Evolutionary conservation across 2,113 vertebrate species (phyloP).

Genomic region (Semnornis frantzii): DNA sequence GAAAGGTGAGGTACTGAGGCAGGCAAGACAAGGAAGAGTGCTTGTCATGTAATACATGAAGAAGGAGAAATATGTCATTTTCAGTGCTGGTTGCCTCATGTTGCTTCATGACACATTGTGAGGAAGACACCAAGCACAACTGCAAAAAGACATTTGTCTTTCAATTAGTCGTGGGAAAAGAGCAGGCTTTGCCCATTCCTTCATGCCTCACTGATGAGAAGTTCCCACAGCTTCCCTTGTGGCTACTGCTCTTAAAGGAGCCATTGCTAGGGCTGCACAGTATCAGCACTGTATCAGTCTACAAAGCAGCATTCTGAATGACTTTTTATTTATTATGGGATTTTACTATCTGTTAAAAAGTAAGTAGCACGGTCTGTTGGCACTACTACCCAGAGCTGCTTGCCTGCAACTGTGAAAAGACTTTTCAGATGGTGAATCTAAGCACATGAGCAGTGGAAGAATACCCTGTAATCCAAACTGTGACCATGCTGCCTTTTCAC

Average conservation of each 20-base stretch:
- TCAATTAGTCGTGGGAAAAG: background rate
- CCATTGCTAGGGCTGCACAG: background rate
- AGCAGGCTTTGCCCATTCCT: accelerated
- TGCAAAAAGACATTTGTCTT: background rate
- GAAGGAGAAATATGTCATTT: background rate
- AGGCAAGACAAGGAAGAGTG: background rate
- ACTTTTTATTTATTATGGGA: background rate
- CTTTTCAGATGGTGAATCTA: background rate
- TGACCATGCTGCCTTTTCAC: accelerated
- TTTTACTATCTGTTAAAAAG: background rate
- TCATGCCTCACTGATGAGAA: background rate
- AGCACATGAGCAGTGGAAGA: background rate
- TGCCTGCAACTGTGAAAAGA: background rate
- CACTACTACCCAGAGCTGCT: background rate
- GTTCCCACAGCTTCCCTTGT: accelerated
- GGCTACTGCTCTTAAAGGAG: background rate
- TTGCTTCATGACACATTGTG: accelerated
- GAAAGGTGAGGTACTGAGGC: background rate
- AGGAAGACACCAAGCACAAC: background rate
- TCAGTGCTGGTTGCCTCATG: background rate
- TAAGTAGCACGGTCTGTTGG: background rate
- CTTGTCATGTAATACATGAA: background rate
- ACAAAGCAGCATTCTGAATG: background rate
- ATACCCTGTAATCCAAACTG: background rate
- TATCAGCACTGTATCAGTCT: background rate